Evolutionary conservation across 2,113 vertebrate species (phyloP).

Genomic region (Hippocampus mohnikei): DNA sequence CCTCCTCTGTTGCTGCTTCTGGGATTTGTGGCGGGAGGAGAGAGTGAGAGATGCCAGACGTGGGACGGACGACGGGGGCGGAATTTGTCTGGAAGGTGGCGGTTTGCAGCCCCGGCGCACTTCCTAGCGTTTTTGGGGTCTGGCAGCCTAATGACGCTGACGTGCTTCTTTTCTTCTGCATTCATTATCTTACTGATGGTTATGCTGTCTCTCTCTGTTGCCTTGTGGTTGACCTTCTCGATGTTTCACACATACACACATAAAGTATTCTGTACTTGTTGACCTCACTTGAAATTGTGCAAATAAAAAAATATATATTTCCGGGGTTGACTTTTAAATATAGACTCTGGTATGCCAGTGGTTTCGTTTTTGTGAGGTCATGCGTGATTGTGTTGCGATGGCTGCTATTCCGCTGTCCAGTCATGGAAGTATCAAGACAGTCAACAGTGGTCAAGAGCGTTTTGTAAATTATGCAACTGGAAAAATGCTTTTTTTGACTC

Average conservation of each 20-base stretch:
- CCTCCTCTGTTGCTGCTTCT: constrained; percentile 55
- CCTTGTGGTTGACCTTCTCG: constrained; percentile 44
- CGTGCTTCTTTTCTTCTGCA: constrained; percentile 42
- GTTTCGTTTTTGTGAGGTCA: constrained; percentile 58
- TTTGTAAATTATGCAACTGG: constrained; percentile 11
- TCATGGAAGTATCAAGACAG: constrained; percentile 18
- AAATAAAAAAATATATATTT: constrained; percentile 60
- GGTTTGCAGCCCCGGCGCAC: constrained; percentile 67
- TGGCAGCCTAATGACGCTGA: constrained; percentile 48
- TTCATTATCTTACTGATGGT: constrained; percentile 41
- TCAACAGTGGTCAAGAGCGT: constrained; percentile 20
- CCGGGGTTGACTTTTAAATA: constrained; percentile 66
- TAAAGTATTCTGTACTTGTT: constrained; percentile 26
- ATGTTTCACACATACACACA: constrained; percentile 26
- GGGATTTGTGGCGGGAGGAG: constrained; percentile 73
- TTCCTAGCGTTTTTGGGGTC: constrained; percentile 63
- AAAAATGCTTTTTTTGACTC: neutral
- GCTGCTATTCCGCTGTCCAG: constrained; percentile 21
- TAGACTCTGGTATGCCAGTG: constrained; percentile 69
- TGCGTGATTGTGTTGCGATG: constrained; percentile 36
- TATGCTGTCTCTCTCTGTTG: constrained; percentile 31
- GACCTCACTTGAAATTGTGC: constrained; percentile 59
- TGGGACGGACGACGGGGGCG: constrained; percentile 66
- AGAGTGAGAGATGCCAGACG: constrained; percentile 64
- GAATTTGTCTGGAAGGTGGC: constrained; percentile 67